Evolutionary conservation across 2,113 vertebrate species (phyloP), one percentile per base, ranked within the genome.

Genomic region (Carlito syrichta): DNA sequence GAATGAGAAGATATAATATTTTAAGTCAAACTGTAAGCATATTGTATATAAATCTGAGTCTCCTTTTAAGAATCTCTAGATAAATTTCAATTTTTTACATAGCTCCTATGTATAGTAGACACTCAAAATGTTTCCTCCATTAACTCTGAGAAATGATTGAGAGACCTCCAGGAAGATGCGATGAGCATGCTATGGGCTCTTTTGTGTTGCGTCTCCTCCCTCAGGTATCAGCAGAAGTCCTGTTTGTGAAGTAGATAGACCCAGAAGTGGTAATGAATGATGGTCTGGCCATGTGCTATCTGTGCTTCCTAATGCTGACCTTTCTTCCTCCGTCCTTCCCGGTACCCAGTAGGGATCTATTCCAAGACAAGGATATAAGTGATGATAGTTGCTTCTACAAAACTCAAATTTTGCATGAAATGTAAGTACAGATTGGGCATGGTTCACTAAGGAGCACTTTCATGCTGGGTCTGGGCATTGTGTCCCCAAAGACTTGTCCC

Each of bases 381-480:
- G 52, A 81, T 91, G 60, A 86, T 52, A 92, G 30, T 91, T 63
- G 19, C 58, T 84, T 93, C n/a, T 43, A 40, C 22, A 78, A 77
- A 74, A 69, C 43, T 85, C 48, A 66, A 94, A 79, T 63, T 76
- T 94, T 71, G 63, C 56, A 45, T 95, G 68, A 50, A 83, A 92
- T 95, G 91, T 97, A 92, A 92, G 78, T 89, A 85, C 13, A 50
- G 23, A 74, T 52, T 62, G 58, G 35, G 6, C 60, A 14, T 12
- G 12, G 27, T 58, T 96, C 73, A 82, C 19, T 35, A 60, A 87
- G 40, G 62, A 84, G 6, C 3, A 5, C 54, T 91, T 12, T 87
- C 43, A 50, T 73, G 71, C 74, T 94, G 86, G 79, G 50, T 74
- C 20, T 97, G 22, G 50, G 23, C 35, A 38, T 76, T 58, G 22